phyloP scores from a whole-genome alignment of 2,797 vertebrate species.

The Holocentrus rufus region DNA sequence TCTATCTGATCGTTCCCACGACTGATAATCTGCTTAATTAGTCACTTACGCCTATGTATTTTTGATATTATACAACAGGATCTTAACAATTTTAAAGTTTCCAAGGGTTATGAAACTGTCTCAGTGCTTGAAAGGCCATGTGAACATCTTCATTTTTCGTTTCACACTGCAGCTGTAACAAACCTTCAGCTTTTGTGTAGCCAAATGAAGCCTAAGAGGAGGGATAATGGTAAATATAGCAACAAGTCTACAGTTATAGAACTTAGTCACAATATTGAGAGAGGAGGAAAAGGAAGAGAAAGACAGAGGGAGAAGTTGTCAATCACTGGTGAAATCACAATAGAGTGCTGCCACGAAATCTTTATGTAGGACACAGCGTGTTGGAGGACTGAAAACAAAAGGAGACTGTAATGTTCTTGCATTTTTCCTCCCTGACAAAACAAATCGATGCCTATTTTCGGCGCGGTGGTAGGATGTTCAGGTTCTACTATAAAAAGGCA shows the following conservation, averaged over 20 bases:
- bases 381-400: slow-evolving; percentile 58
- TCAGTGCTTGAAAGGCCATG: no score
- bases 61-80: no score
- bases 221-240: slow-evolving; percentile 19
- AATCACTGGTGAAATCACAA: slow-evolving; percentile 48
- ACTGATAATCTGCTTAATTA: no score
- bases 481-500: slow-evolving; percentile 5
- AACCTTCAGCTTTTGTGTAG: no score
- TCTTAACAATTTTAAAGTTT: no score
- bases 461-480: background rate
- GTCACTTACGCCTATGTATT: no score
- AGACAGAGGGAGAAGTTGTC: background rate
- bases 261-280: background rate
- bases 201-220: no score
- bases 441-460: slow-evolving; percentile 39
- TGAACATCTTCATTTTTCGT: no score
- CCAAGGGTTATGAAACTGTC: no score
- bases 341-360: slow-evolving; percentile 31
- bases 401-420: slow-evolving; percentile 5
- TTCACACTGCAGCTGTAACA: no score
- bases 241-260: background rate
- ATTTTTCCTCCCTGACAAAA: slow-evolving; percentile 10
- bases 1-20: background rate
- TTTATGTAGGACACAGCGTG: slow-evolving; percentile 50
- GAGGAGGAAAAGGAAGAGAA: slow-evolving; percentile 29